phyloP scores from a whole-genome alignment of 2,113 vertebrate genomes.

The Channa argus region DNA sequence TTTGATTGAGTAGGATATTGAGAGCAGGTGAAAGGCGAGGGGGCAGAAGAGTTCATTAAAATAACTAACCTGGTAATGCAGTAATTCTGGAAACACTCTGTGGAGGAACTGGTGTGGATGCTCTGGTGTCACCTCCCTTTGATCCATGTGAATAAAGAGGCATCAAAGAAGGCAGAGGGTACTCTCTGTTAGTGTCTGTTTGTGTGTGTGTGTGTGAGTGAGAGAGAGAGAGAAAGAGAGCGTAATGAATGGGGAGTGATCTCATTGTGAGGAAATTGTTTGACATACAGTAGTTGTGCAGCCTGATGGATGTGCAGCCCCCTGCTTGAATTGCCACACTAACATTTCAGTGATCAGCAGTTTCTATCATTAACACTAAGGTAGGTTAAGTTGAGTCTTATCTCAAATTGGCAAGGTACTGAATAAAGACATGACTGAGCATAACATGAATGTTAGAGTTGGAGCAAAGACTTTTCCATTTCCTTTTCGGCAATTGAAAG shows the following conservation, averaged over 20 bases:
- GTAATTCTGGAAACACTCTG: constrained; percentile 40
- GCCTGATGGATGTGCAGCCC: constrained; percentile 46
- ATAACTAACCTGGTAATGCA: constrained; percentile 55
- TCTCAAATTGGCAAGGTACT: constrained; percentile 19
- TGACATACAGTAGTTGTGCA: constrained; percentile 45
- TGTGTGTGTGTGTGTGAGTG: constrained; percentile 23
- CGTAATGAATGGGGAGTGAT: constrained; percentile 53
- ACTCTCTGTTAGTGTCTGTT: not conserved
- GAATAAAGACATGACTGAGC: constrained; percentile 31
- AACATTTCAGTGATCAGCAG: constrained; percentile 63
- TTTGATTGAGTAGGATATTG: constrained; percentile 40
- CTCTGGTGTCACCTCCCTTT: constrained; percentile 57
- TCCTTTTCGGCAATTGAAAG: constrained; percentile 35
- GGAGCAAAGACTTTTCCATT: constrained; percentile 31
- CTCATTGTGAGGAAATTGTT: constrained; percentile 61
- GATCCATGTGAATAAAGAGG: constrained; percentile 55
- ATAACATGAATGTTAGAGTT: constrained; percentile 1
- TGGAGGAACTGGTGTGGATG: constrained; percentile 56
- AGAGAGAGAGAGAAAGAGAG: not conserved
- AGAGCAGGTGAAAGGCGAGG: constrained; percentile 63
- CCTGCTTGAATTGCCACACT: constrained; percentile 47
- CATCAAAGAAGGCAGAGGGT: constrained; percentile 59
- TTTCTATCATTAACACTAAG: constrained; percentile 33
- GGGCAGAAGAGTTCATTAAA: constrained; percentile 66
- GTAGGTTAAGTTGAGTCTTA: constrained; percentile 13